Conservation (phyloP, 2,113 vertebrate genomes). For the Paracanthobrama guichenoti region DNA sequence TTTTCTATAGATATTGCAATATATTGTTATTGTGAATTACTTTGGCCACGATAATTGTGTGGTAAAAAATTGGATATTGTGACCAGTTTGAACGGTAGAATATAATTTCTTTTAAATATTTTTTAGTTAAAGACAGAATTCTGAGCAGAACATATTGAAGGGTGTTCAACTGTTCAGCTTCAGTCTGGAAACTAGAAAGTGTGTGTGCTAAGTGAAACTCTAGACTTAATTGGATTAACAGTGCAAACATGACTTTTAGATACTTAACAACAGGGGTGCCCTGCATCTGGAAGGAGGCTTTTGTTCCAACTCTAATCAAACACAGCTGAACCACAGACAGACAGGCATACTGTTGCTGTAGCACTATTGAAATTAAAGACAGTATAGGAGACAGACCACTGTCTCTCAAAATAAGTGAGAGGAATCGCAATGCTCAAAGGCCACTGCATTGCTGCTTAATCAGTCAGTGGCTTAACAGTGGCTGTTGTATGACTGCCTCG, state of each 20-base stretch:
- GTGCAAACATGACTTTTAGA: not conserved
- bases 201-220: not conserved
- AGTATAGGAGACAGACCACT: not conserved
- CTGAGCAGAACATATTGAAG: not conserved
- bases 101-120: not conserved
- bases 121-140: not conserved
- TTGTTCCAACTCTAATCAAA: not conserved
- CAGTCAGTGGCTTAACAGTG: not conserved
- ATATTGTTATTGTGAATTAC: too few relatives aligned
- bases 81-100: not conserved
- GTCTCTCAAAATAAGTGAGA: not conserved
- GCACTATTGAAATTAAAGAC: not conserved
- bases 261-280: not conserved
- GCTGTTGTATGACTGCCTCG: not conserved
- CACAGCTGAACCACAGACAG: constrained; percentile 7
- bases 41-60: too few relatives aligned
- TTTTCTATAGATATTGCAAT: too few relatives aligned
- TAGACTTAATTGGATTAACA: not conserved
- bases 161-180: not conserved
- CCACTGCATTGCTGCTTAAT: not conserved
- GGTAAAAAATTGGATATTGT: too few relatives aligned
- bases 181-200: not conserved
- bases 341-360: not conserved
- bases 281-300: not conserved
- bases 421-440: not conserved